Evolutionary conservation across 2,113 vertebrate species (phyloP).

Genomic region (Lathamus discolor): DNA sequence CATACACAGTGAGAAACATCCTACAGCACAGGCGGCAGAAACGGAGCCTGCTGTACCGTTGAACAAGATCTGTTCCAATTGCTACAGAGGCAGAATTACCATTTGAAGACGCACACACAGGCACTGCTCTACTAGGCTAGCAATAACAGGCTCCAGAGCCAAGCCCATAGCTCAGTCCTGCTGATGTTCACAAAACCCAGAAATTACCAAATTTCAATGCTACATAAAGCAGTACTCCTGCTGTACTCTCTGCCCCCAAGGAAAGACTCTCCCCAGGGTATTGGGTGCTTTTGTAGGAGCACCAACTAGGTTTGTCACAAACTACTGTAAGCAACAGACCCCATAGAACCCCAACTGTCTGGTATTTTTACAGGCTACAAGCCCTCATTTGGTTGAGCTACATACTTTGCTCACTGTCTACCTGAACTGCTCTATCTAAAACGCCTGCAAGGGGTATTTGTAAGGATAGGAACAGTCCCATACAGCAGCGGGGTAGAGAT

Average conservation of each 20-base stretch:
- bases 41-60: neutral
- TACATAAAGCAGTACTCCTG: neutral
- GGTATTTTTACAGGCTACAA: neutral
- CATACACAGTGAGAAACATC: accelerated
- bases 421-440: neutral
- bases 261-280: neutral
- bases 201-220: neutral
- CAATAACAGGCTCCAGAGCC: neutral
- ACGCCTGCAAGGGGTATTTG: neutral
- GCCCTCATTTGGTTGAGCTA: neutral
- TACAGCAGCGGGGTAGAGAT: neutral
- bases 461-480: neutral
- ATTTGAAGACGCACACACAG: neutral
- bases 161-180: neutral
- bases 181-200: neutral
- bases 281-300: neutral
- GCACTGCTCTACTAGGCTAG: neutral
- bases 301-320: neutral
- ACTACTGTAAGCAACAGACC: neutral
- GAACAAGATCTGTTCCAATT: neutral
- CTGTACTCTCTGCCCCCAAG: neutral
- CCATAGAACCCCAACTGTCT: neutral
- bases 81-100: neutral
- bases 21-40: neutral
- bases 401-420: neutral